Evolutionary conservation across 2,888 invertebrate species (phyloP).

Genomic region (Anagyrus pseudococci): DNA sequence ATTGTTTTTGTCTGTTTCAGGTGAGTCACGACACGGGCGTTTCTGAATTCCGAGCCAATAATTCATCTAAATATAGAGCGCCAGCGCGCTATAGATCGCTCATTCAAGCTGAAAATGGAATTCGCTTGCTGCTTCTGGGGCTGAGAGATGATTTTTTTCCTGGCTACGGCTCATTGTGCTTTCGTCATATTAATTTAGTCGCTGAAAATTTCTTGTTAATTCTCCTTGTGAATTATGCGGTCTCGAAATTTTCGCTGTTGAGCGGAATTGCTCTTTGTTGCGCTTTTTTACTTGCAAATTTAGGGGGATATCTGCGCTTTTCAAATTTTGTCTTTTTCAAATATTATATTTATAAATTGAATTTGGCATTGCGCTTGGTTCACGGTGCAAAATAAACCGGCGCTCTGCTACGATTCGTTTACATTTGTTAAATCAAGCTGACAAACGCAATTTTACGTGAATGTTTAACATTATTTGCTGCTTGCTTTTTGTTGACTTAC

Average conservation of each 20-base stretch:
- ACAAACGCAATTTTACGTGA: constrained; percentile 24
- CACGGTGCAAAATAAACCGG: too few relatives aligned
- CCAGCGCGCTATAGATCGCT: constrained; percentile 19
- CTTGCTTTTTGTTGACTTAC: not conserved
- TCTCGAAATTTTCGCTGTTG: too few relatives aligned
- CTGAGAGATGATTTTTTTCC: constrained; percentile 6
- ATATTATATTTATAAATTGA: not conserved
- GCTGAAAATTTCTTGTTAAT: too few relatives aligned
- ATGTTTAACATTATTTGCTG: constrained; percentile 19
- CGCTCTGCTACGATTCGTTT: not conserved
- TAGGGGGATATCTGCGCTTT: too few relatives aligned
- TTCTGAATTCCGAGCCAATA: constrained; percentile 17
- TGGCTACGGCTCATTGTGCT: constrained; percentile 20
- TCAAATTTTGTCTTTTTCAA: not conserved
- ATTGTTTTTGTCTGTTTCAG: constrained; percentile 40
- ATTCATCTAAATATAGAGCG: constrained; percentile 21
- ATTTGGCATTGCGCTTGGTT: not conserved
- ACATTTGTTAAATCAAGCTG: constrained; percentile 6
- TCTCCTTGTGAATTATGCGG: too few relatives aligned
- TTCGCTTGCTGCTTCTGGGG: constrained; percentile 16
- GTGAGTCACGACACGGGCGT: constrained; percentile 34
- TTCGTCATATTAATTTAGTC: constrained; percentile 30
- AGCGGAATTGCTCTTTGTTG: too few relatives aligned
- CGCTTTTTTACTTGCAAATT: too few relatives aligned
- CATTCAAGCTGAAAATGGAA: constrained; percentile 35